phyloP scores from a whole-genome alignment of 1,140 invertebrate genomes.

The Caerostris extrusa region DNA sequence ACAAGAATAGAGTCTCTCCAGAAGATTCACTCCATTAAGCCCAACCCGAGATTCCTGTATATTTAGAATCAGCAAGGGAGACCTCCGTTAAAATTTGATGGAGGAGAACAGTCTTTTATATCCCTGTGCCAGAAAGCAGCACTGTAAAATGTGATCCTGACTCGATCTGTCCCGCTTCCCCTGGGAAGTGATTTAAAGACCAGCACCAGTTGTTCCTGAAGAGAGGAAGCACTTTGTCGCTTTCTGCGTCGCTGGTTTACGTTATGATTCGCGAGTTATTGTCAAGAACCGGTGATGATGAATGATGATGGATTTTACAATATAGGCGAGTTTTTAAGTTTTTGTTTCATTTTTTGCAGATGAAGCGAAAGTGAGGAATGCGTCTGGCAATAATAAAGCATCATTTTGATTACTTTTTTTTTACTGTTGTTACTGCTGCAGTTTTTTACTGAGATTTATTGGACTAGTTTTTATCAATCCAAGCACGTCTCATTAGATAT shows the following conservation, averaged over 20 bases:
- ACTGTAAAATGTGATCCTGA: conserved; percentile 46
- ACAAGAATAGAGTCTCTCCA: conserved; percentile 9
- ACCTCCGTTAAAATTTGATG: conserved; percentile 39
- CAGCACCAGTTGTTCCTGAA: background rate
- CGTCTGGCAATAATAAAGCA: background rate
- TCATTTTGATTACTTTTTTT: background rate
- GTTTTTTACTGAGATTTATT: background rate
- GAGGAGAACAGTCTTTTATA: conserved; percentile 38
- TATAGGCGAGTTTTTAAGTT: background rate
- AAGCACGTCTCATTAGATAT: background rate
- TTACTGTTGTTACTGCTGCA: background rate
- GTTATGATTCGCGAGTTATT: conserved; percentile 31
- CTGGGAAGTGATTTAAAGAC: conserved; percentile 19
- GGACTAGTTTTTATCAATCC: background rate
- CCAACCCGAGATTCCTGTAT: background rate
- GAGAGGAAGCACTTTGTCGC: background rate
- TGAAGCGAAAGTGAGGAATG: background rate
- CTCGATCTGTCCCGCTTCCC: conserved; percentile 12
- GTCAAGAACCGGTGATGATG: background rate
- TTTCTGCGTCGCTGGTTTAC: background rate
- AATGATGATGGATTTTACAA: conserved; percentile 15
- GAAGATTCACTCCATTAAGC: conserved; percentile 31
- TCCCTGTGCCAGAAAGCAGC: background rate
- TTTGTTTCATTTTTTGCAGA: background rate
- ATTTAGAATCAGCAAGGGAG: background rate